Conservation (phyloP, 1,140 invertebrate genomes). For the Orchesella cincta region DNA sequence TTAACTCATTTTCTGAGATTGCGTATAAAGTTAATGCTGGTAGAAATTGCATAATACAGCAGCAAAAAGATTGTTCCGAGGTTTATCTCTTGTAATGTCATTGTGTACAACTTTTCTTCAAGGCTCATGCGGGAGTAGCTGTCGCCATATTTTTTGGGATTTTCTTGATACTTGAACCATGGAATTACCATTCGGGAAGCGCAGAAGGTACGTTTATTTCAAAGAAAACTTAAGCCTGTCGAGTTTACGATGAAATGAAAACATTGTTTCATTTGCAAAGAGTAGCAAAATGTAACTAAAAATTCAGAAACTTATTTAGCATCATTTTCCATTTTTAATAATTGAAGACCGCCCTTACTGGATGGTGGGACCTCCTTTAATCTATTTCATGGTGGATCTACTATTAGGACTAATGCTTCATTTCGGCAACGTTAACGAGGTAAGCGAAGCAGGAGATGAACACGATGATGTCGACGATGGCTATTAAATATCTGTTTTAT, state of each 20-base stretch:
- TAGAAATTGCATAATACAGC: not conserved
- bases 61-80: not conserved
- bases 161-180: conserved; percentile 19
- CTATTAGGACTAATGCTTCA: not conserved
- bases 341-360: not conserved
- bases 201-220: conserved; percentile 1
- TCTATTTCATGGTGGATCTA: conserved; percentile 3
- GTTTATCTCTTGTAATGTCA: not conserved
- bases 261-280: not conserved
- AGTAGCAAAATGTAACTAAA: not conserved
- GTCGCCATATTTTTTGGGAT: conserved; percentile 26
- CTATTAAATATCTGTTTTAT: too few species aligned
- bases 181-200: conserved; percentile 8
- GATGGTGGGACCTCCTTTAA: conserved; percentile 7
- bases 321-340: not conserved
- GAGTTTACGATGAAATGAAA: not conserved
- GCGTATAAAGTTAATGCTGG: not conserved
- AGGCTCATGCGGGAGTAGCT: conserved; percentile 28
- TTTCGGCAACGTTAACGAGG: not conserved
- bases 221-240: not conserved
- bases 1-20: not conserved
- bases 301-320: not conserved
- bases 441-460: too few species aligned
- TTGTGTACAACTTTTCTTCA: not conserved
- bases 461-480: too few species aligned